phyloP scores from a whole-genome alignment of 2,113 vertebrate species.

The Sarotherodon lohbergeri region DNA sequence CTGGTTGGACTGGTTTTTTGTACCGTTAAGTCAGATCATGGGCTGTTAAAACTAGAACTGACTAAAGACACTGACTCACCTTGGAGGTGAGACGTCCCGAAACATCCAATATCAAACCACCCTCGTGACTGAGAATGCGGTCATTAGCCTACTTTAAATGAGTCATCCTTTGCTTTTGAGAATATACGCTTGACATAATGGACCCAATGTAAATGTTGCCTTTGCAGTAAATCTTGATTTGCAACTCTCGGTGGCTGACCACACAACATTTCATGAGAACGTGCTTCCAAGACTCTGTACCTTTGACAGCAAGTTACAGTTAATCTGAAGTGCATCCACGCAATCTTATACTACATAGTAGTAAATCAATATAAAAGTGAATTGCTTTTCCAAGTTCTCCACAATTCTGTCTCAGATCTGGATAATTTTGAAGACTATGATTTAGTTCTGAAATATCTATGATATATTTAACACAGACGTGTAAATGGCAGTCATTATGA shows the following conservation, averaged over 20 bases:
- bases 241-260: not conserved
- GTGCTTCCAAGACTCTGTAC: conserved; percentile 49
- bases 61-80: conserved; percentile 17
- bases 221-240: conserved; percentile 36
- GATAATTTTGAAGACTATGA: conserved; percentile 4
- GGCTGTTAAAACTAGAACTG: conserved; percentile 14
- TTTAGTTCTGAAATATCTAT: not conserved
- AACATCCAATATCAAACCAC: conserved; percentile 15
- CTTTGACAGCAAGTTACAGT: conserved; percentile 26
- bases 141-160: not conserved
- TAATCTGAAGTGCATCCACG: conserved; percentile 11
- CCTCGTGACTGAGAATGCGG: not conserved
- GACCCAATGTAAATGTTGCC: conserved; percentile 57
- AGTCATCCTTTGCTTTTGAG: not conserved
- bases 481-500: conserved; percentile 38
- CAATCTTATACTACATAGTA: conserved; percentile 62
- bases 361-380: conserved; percentile 38
- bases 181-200: conserved; percentile 28
- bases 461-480: conserved; percentile 19
- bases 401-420: conserved; percentile 17
- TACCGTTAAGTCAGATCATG: conserved; percentile 15
- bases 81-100: not conserved
- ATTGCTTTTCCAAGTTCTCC: conserved; percentile 30
- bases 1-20: conserved; percentile 13
- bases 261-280: conserved; percentile 35